Conservation (phyloP, 2,113 vertebrate species). For the Pedionomus torquatus region DNA sequence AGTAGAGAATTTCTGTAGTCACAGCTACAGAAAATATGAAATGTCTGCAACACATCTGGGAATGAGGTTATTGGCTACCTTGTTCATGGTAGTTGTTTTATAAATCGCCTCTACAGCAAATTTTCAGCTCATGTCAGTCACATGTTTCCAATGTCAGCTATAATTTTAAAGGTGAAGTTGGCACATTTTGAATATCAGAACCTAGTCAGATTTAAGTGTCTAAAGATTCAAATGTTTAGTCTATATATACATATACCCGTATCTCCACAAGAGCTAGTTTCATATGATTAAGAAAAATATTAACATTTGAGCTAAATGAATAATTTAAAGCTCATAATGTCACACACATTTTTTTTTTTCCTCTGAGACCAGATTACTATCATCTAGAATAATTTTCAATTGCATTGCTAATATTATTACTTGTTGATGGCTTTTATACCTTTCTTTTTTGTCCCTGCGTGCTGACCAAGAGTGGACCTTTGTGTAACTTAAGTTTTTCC, state of each 20-base stretch:
- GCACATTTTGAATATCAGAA: not conserved
- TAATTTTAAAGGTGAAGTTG: not conserved
- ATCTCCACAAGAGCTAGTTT: not conserved
- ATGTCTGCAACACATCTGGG: not conserved
- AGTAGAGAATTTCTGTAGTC: not conserved
- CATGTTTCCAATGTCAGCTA: not conserved
- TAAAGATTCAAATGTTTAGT: not conserved
- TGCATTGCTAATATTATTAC: not conserved
- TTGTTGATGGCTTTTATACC: not conserved
- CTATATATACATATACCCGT: not conserved
- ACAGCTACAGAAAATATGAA: not conserved
- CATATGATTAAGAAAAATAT: not conserved
- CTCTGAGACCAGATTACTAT: not conserved
- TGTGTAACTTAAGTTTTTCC: not conserved
- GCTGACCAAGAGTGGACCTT: not conserved
- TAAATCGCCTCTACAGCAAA: not conserved
- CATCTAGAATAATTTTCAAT: not conserved
- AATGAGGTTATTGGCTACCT: not conserved
- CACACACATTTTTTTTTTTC: not conserved
- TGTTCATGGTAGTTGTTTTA: not conserved
- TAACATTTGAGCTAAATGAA: not conserved
- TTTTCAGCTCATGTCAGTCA: not conserved
- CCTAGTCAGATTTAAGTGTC: not conserved
- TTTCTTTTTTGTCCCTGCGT: not conserved
- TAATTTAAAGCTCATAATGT: not conserved